Base-by-base conservation (phyloP, 2,888 invertebrate species). In the Ditula angustiorana region DNA sequence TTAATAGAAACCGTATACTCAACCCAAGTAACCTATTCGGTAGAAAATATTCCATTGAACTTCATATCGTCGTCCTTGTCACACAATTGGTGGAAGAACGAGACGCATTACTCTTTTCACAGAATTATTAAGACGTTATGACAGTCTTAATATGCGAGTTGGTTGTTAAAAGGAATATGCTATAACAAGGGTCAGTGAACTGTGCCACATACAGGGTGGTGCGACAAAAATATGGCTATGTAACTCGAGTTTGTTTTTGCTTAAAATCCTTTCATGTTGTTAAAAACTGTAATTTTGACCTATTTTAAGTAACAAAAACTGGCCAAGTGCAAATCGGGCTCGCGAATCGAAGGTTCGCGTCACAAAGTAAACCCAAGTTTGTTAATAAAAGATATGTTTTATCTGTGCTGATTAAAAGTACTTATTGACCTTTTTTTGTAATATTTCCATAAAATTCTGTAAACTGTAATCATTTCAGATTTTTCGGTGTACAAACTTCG, bases 1-100 rank as follows among this genome's bases (percentile, higher is more conserved):
- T 61, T 55, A 61, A 55, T 56, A 28, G 55, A 55, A 61, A 47
- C 26, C 53, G 35, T 53, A 33, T 35, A 56, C 47, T 49, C 5
- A 26, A 61, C n/a, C n/a, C 46, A 46, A 47, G 53, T 21, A 35
- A 28, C 23, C 41, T 57, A 41, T 28, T 49, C 41, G 41, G 4
- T 19, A 10, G 2, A 19, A 19, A 41, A 41, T 19, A 41, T 41
- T 19, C 8, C 8, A 19, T 16, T 1, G 19, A 41, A 7, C 16
- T 16, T 49, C 28, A 11, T 11, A 3, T 10, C 10, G 3, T 10
- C 13, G 5, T 46, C 23, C 46, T 23, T 23, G 8, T 23, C 23
- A 23, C 5, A 23, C n/a, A 5, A 5, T n/a, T 23, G 5, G 11
- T 46, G 46, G 5, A n/a, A 46, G 23, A 46, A 46, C 23, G 46